Evolutionary conservation across 2,888 invertebrate genomes (phyloP), one percentile per base, ranked within the genome.

Genomic region (Rhamphomyia laevipes): DNA sequence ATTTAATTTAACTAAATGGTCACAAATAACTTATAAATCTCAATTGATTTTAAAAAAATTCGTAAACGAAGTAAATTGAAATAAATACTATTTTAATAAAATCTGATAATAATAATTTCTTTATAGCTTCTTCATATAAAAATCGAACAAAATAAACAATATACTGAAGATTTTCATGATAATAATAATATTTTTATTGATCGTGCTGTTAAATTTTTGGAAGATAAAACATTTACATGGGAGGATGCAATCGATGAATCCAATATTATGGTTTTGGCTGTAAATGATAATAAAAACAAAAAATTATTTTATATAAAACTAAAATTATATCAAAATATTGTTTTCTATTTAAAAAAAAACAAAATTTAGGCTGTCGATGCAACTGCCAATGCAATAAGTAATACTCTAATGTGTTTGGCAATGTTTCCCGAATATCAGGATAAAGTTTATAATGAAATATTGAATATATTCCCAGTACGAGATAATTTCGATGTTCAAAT

Each of bases 361-460:
- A 15, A 37, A 15, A 15, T 27, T 27, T 27, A 61, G 61, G 23
- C 67, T 67, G 67, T 66, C 17, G 68, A 66, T 51, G 67, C 66
- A 3, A 67, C 66, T 15, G 65, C 67, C 4, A 67, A 67, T 7
- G 65, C 65, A 0, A 50, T 67, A 11, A 66, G 67, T 48, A 59
- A 66, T 38, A 61, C 64, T 10, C 63, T 64, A n/a, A 54, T 67
- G 23, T 67, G 67, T 23, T 51, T 67, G 49, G 67, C 67, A 3
- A 66, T 67, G 59, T 61, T 66, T 57, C 61, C 66, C 1, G 58
- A 59, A 31, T 64, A 58, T 49, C 66, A 67, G 44, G 61, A 65
- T 11, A 64, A 61, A 51, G 54, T 67, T 12, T 57, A 63, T 38
- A 54, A 59, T 2, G 66, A 67, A 48, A 56, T 66, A 21, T 33